These are phyloP conservation scores for Sepiola atlantica DNA, from an alignment of 2,888 invertebrate genomes.

Conservation along the genomic window DNA sequence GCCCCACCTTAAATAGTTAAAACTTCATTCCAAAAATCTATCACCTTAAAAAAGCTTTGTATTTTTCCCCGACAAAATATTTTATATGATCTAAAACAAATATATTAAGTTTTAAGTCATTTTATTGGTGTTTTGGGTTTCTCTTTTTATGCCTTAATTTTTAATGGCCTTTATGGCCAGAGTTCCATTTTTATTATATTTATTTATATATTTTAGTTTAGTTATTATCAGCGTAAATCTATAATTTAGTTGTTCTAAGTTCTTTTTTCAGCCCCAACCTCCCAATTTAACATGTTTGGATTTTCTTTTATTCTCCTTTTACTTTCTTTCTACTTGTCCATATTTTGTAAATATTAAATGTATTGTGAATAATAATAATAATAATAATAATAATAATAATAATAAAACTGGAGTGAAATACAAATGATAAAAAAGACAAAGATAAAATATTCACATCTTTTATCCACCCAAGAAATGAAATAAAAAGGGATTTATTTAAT, in stretches of 20 bases:
- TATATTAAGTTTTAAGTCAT: neutral
- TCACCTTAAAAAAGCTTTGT: neutral
- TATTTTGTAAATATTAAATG: neutral
- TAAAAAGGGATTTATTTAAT: slow-evolving; percentile 7
- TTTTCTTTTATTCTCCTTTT: neutral
- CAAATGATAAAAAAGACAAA: neutral
- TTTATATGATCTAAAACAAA: slow-evolving; percentile 32
- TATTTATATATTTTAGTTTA: neutral
- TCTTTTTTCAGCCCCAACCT: neutral
- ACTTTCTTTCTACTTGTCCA: neutral
- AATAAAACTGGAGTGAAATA: neutral
- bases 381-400: too few species aligned
- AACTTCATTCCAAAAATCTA: too few species aligned
- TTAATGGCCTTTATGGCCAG: slow-evolving; percentile 32
- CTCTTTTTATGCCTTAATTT: neutral
- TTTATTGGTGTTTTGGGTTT: neutral
- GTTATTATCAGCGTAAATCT: neutral
- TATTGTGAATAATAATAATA: neutral
- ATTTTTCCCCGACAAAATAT: neutral
- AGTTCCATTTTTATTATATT: neutral
- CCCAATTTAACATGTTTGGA: too few species aligned
- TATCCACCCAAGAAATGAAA: neutral
- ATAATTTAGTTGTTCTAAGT: neutral
- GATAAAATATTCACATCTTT: neutral
- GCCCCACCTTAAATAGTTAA: too few species aligned